phyloP scores from a whole-genome alignment of 2,888 invertebrate species.

The Rhagonycha fulva region DNA sequence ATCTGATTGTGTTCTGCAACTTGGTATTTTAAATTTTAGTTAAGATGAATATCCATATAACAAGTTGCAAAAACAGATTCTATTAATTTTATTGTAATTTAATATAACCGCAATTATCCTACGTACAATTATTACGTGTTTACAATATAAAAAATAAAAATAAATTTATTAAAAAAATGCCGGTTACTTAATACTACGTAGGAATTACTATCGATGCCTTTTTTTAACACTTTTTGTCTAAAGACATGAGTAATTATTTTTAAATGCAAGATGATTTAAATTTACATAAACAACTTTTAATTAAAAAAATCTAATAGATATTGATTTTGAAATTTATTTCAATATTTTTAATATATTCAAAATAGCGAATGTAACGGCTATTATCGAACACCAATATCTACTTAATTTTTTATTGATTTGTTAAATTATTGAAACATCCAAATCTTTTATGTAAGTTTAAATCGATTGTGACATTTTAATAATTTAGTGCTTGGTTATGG shows the following conservation, averaged over 20 bases:
- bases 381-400: not conserved
- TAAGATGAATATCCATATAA: too few species aligned
- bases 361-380: not conserved
- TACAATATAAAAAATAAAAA: not conserved
- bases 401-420: not conserved
- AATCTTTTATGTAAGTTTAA: constrained; percentile 1
- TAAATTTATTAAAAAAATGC: not conserved
- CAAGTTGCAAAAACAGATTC: too few species aligned
- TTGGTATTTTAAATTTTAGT: too few species aligned
- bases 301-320: not conserved
- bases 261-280: not conserved
- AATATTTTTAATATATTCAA: not conserved
- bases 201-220: not conserved
- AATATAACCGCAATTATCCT: not conserved
- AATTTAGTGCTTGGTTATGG: constrained; percentile 11
- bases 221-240: not conserved
- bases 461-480: constrained; percentile 23
- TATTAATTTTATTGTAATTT: not conserved
- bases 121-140: too few species aligned
- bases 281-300: not conserved
- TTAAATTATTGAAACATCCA: not conserved
- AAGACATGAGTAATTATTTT: not conserved
- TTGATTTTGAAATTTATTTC: not conserved
- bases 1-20: too few species aligned
- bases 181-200: not conserved